These are phyloP conservation scores for Tenthredo amoena DNA, from an alignment of 2,888 invertebrate genomes.

Conservation along the genomic window DNA sequence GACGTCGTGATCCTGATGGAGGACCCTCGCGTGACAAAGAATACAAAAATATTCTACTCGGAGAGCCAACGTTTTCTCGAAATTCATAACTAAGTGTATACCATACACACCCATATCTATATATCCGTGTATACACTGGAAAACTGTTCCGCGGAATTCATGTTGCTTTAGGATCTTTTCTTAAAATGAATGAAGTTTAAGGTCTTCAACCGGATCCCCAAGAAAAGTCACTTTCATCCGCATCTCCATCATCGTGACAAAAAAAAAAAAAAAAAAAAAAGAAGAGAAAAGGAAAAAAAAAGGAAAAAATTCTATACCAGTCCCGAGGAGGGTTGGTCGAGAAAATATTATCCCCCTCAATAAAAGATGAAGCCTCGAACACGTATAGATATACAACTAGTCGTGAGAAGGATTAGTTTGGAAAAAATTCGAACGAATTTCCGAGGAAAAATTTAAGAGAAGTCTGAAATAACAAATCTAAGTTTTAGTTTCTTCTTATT, in stretches of 20 bases:
- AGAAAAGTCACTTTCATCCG: slow-evolving; percentile 3
- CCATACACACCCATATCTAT: background rate
- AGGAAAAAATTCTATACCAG: background rate
- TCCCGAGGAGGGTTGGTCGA: background rate
- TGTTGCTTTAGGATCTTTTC: slow-evolving; percentile 26
- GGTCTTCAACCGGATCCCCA: background rate
- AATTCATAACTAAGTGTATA: slow-evolving; percentile 38
- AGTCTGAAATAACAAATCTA: too few species aligned
- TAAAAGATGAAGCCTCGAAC: background rate
- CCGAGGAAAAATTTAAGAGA: background rate
- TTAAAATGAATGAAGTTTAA: slow-evolving; percentile 4
- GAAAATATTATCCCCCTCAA: background rate
- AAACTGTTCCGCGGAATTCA: background rate
- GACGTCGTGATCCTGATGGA: slow-evolving; percentile 54
- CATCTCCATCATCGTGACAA: background rate
- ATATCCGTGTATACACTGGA: background rate
- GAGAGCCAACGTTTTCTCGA: slow-evolving; percentile 6
- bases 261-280: background rate
- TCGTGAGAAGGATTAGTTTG: too few species aligned
- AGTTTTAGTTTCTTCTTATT: background rate
- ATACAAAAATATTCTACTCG: slow-evolving; percentile 45
- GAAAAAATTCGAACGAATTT: too few species aligned
- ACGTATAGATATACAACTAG: background rate
- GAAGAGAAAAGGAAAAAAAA: background rate
- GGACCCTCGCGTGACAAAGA: slow-evolving; percentile 47